phyloP scores from a whole-genome alignment of 2,797 vertebrate genomes.

The Bradypus variegatus region DNA sequence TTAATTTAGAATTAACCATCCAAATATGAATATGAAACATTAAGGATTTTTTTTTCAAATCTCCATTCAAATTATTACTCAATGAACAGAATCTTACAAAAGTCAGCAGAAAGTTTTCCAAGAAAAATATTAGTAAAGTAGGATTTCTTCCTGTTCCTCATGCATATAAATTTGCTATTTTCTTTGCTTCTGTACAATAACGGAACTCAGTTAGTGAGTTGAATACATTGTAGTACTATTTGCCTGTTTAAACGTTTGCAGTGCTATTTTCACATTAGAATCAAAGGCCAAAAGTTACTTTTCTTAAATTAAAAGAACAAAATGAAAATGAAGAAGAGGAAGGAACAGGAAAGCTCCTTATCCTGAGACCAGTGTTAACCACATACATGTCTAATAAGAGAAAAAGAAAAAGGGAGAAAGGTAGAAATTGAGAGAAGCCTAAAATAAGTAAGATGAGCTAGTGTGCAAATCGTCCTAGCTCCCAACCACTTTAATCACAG shows the following conservation, averaged over 20 bases:
- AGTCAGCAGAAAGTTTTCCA: background rate
- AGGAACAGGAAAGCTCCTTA: background rate
- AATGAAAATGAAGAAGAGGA: background rate
- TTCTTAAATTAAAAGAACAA: background rate
- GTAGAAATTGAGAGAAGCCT: background rate
- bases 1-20: background rate
- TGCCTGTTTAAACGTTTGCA: background rate
- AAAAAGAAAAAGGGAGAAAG: background rate
- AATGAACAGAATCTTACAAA: background rate
- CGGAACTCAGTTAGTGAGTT: background rate
- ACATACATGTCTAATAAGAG: background rate
- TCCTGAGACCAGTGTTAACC: background rate
- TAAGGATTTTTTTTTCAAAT: background rate
- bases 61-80: background rate
- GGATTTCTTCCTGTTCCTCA: background rate
- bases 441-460: background rate
- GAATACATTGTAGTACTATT: background rate
- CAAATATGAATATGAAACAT: background rate
- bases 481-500: background rate
- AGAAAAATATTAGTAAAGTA: background rate
- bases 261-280: background rate
- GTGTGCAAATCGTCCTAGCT: background rate
- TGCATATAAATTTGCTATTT: background rate
- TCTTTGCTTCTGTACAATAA: background rate
- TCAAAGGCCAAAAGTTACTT: background rate